These are phyloP conservation scores for Hypolimnas misippus DNA, from an alignment of 2,888 invertebrate species.

Conservation along the genomic window DNA sequence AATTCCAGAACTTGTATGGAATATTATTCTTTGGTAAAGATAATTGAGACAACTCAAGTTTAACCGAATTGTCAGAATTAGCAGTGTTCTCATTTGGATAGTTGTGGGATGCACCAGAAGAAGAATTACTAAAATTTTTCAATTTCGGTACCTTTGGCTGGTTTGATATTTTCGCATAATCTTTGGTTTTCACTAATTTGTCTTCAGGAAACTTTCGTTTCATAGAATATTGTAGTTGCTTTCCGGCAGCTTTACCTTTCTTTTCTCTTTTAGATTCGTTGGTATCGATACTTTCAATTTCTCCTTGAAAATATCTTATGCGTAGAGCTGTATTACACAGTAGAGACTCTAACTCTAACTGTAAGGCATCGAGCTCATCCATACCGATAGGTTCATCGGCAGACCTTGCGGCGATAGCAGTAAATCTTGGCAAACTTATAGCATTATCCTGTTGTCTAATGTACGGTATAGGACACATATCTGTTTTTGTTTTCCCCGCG, in stretches of 20 bases:
- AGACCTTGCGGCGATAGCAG: conserved; percentile 86
- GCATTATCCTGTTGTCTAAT: conserved; percentile 88
- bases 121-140: conserved; percentile 77
- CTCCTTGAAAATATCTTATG: conserved; percentile 89
- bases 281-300: conserved; percentile 88
- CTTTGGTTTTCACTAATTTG: conserved; percentile 83
- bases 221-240: conserved; percentile 80
- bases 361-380: conserved; percentile 94
- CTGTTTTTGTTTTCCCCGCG: conserved; percentile 73
- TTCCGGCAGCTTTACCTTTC: conserved; percentile 80
- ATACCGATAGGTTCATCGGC: conserved; percentile 91
- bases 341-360: conserved; percentile 93
- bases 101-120: conserved; percentile 71
- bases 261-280: conserved; percentile 81
- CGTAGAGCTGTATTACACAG: conserved; percentile 93
- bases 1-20: conserved; percentile 97
- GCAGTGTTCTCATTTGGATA: conserved; percentile 68
- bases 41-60: conserved; percentile 87
- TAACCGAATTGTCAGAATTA: conserved; percentile 80
- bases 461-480: conserved; percentile 84
- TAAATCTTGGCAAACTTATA: conserved; percentile 87
- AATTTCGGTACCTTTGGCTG: conserved; percentile 85
- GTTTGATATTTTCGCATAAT: conserved; percentile 78
- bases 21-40: conserved; percentile 94
- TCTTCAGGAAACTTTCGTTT: conserved; percentile 84